phyloP scores from a whole-genome alignment of 2,113 vertebrate species.

The Trochalopteron elliotii region DNA sequence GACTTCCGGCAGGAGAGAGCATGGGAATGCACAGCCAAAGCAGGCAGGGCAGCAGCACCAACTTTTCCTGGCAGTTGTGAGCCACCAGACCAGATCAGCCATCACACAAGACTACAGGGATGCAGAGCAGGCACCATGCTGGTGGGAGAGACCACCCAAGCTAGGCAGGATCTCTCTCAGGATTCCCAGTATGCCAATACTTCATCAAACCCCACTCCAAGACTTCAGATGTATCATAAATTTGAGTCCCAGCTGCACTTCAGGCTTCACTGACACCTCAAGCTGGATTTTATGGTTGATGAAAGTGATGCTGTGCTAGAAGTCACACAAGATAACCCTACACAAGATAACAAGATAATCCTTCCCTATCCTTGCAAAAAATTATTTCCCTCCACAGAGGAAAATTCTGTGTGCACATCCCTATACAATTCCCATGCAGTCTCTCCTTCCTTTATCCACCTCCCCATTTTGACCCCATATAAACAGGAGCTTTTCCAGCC shows the following conservation, averaged over 20 bases:
- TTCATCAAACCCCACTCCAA: not conserved
- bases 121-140: not conserved
- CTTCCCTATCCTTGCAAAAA: not conserved
- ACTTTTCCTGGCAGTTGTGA: not conserved
- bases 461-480: not conserved
- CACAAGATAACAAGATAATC: too few species aligned
- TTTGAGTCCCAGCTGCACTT: not conserved
- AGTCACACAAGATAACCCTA: not conserved
- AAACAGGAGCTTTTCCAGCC: not conserved
- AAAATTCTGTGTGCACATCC: not conserved
- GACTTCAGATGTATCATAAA: not conserved
- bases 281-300: not conserved
- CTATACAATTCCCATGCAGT: accelerated
- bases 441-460: not conserved
- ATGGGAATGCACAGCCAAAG: slow-evolving; percentile 21
- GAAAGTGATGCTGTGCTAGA: not conserved
- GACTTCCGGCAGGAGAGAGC: slow-evolving; percentile 27
- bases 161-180: not conserved
- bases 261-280: not conserved
- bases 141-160: not conserved
- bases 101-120: not conserved
- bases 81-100: not conserved
- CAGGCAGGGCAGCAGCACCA: slow-evolving; percentile 1
- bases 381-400: not conserved
- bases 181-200: not conserved